Conservation (phyloP, 2,888 invertebrate species). For the Amphipoea lucens region DNA sequence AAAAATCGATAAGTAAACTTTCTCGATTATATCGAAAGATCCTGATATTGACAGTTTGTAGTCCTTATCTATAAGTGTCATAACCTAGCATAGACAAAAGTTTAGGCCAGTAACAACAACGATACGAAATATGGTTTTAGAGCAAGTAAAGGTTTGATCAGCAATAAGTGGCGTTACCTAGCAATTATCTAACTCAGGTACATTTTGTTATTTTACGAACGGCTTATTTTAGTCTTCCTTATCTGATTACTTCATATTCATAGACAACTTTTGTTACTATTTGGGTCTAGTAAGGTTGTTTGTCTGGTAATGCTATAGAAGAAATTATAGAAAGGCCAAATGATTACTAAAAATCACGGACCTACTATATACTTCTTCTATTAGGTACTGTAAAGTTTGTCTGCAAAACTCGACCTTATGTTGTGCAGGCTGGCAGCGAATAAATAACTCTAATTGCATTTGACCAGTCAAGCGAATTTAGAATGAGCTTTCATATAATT, state of each 20-base stretch:
- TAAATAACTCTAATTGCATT: no score
- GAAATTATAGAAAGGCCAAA: neutral
- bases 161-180: neutral
- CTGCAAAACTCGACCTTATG: no score
- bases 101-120: neutral
- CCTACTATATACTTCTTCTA: neutral
- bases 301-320: neutral
- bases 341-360: neutral
- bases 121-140: neutral
- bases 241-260: slow-evolving; percentile 4
- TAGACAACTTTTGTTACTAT: neutral
- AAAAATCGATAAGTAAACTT: neutral
- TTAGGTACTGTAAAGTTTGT: no score
- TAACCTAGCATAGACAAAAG: neutral
- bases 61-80: neutral
- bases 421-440: no score
- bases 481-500: no score
- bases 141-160: neutral
- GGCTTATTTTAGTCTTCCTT: neutral
- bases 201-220: neutral
- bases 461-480: no score
- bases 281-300: neutral
- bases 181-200: neutral
- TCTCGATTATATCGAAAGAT: neutral
- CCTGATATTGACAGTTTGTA: neutral